Conservation (phyloP, 2,113 vertebrate genomes). For the Oxyruncus cristatus region DNA sequence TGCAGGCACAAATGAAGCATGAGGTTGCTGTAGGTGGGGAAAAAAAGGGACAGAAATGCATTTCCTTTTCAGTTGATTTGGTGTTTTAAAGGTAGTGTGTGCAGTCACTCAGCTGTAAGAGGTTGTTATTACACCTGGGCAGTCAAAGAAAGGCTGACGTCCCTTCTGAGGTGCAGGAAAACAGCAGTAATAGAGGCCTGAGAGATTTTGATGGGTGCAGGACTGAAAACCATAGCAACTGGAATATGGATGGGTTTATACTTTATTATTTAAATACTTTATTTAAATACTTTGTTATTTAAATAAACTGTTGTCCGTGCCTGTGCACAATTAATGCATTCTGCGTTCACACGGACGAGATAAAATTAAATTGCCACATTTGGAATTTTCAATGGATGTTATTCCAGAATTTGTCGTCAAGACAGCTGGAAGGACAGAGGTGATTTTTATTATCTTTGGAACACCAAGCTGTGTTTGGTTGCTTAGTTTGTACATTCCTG, state of each 20-base stretch:
- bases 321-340: neutral
- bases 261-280: neutral
- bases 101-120: neutral
- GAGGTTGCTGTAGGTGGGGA: neutral
- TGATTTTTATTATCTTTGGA: neutral
- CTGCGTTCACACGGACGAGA: neutral
- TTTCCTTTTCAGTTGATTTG: neutral
- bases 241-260: neutral
- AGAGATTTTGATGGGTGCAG: neutral
- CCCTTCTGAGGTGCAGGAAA: neutral
- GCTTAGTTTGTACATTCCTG: neutral
- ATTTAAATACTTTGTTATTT: neutral
- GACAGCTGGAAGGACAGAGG: neutral
- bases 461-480: neutral
- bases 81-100: neutral
- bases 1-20: neutral
- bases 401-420: neutral
- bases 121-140: neutral
- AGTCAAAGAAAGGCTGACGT: neutral
- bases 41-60: neutral
- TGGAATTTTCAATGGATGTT: neutral
- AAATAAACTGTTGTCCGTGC: neutral
- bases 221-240: neutral
- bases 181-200: neutral
- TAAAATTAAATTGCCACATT: neutral